These are phyloP conservation scores for Anastrepha obliqua DNA, from an alignment of 1,140 invertebrate genomes.

Conservation along the genomic window DNA sequence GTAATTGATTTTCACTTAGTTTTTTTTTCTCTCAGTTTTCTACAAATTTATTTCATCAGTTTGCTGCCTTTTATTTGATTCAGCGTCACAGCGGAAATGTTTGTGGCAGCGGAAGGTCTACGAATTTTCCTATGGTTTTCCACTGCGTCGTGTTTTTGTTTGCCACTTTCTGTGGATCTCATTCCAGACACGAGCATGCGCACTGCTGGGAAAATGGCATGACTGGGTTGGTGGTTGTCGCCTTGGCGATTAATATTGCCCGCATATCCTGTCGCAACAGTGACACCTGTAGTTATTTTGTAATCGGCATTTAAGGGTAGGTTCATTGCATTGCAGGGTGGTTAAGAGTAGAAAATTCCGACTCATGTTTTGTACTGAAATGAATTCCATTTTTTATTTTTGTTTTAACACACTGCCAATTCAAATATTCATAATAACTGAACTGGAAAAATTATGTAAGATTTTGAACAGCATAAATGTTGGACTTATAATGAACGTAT, in stretches of 20 bases:
- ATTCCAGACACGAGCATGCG: slow-evolving; percentile 14
- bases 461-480: too few species aligned
- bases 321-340: neutral
- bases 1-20: too few species aligned
- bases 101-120: slow-evolving; percentile 28
- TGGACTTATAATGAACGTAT: too few species aligned
- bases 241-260: neutral
- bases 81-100: slow-evolving; percentile 31
- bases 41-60: neutral
- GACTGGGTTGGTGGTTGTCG: neutral
- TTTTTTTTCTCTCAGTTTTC: neutral
- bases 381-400: too few species aligned
- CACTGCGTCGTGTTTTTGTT: slow-evolving; percentile 12
- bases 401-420: too few species aligned
- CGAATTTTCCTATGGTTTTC: slow-evolving; percentile 29
- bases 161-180: slow-evolving; percentile 34
- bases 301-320: neutral
- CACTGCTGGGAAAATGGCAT: neutral
- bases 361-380: too few species aligned
- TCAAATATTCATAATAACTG: too few species aligned
- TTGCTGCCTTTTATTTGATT: slow-evolving; percentile 12
- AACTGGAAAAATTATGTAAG: too few species aligned
- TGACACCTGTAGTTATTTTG: neutral
- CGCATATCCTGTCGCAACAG: neutral
- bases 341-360: neutral